These are phyloP conservation scores for Melanerpes formicivorus DNA, from an alignment of 2,113 vertebrate species.

Conservation along the genomic window DNA sequence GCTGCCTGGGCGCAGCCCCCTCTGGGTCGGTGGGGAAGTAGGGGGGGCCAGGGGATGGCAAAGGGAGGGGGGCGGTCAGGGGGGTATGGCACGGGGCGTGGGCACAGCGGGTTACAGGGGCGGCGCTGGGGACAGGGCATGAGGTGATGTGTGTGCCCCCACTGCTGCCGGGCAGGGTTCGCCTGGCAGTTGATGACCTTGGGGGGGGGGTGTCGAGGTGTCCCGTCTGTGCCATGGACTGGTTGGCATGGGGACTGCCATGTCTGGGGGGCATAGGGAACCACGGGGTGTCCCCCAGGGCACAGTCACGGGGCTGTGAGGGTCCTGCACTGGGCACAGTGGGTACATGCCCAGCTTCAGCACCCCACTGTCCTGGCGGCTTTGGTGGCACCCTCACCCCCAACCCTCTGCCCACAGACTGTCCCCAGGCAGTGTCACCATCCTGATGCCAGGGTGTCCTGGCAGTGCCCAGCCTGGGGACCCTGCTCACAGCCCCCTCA, in stretches of 20 bases:
- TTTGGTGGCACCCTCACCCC: not conserved
- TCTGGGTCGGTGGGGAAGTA: not conserved
- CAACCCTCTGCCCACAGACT: fast-evolving
- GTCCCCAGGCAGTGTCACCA: fast-evolving
- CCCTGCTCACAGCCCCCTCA: not conserved
- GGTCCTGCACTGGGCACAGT: fast-evolving
- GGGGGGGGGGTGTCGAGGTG: not conserved
- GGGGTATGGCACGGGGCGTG: not conserved
- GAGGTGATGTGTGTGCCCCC: not conserved
- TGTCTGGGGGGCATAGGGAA: not conserved
- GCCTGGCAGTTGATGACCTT: not conserved
- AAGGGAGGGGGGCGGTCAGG: fast-evolving
- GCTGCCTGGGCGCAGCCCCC: not conserved
- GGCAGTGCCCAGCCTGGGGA: not conserved
- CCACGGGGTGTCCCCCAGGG: not conserved
- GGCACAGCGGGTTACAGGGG: not conserved
- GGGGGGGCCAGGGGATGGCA: too few relatives aligned
- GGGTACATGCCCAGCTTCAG: not conserved
- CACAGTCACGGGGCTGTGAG: too few relatives aligned
- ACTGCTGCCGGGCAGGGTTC: not conserved
- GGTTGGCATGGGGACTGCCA: not conserved
- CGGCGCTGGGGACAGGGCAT: fast-evolving
- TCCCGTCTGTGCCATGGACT: fast-evolving
- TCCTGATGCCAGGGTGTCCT: not conserved
- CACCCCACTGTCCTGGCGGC: fast-evolving